phyloP scores from a whole-genome alignment of 2,888 invertebrate species.

The Exephanes ischioxanthus region DNA sequence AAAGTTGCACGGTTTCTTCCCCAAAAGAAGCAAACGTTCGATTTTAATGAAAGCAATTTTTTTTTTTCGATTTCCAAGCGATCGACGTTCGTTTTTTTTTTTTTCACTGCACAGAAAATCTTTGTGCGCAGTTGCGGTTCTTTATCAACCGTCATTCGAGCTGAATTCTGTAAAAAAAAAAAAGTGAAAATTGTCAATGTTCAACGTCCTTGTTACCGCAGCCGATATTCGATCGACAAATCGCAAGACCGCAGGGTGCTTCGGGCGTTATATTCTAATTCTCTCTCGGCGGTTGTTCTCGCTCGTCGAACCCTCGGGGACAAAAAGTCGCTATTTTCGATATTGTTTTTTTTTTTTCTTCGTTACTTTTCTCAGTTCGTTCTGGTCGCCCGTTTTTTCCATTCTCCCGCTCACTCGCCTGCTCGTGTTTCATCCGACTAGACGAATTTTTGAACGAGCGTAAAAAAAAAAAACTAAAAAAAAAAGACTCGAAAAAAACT shows the following conservation, averaged over 20 bases:
- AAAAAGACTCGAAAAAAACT: constrained; percentile 68
- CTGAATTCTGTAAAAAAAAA: constrained; percentile 23
- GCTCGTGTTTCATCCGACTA: neutral
- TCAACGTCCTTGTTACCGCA: constrained; percentile 2
- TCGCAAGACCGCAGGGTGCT: constrained; percentile 60
- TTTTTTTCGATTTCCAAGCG: neutral
- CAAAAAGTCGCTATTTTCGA: constrained; percentile 47
- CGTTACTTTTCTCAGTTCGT: constrained; percentile 37
- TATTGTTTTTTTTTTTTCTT: constrained; percentile 45
- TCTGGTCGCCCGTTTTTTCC: neutral
- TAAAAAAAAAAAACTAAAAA: neutral
- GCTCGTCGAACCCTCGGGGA: constrained; percentile 44
- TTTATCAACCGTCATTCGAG: constrained; percentile 40
- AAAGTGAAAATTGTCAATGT: neutral
- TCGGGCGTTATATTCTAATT: constrained; percentile 61
- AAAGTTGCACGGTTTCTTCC: neutral
- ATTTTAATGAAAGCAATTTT: neutral
- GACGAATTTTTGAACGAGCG: constrained; percentile 6
- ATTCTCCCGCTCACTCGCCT: neutral
- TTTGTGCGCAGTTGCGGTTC: neutral
- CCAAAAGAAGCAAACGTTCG: neutral
- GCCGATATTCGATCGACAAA: constrained; percentile 15
- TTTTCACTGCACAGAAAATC: neutral
- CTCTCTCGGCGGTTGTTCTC: constrained; percentile 42
- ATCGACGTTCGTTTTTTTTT: neutral